Evolutionary conservation across 2,888 invertebrate genomes (phyloP).

Genomic region (Harpagoxenus sublaevis): DNA sequence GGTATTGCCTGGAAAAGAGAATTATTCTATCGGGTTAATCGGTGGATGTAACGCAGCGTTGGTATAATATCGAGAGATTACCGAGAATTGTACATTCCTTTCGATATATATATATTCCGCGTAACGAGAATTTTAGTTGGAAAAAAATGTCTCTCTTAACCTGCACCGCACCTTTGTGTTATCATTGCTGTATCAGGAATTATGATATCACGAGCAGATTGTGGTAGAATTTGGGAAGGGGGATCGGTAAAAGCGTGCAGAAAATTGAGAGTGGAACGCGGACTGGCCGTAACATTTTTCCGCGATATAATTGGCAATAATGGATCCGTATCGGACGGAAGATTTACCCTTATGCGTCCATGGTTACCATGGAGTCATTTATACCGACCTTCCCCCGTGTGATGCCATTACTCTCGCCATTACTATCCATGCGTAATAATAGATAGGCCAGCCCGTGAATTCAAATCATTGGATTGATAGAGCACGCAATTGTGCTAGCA

Average conservation of each 20-base stretch:
- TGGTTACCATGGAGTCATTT: slow-evolving; percentile 57
- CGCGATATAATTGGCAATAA: slow-evolving; percentile 74
- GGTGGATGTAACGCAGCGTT: slow-evolving; percentile 7
- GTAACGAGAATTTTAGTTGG: slow-evolving; percentile 27
- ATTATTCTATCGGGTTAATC: slow-evolving; percentile 50
- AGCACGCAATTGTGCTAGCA: slow-evolving; percentile 67
- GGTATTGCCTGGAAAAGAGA: slow-evolving; percentile 24
- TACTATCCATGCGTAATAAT: slow-evolving; percentile 69
- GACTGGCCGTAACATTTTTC: slow-evolving; percentile 8
- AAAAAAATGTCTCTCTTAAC: slow-evolving; percentile 20
- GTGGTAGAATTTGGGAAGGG: neutral
- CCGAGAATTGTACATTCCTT: neutral
- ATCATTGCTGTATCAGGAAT: slow-evolving; percentile 15
- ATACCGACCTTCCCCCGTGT: slow-evolving; percentile 7
- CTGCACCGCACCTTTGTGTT: neutral
- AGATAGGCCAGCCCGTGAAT: slow-evolving; percentile 57
- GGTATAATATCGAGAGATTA: slow-evolving; percentile 31
- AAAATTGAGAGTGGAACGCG: neutral
- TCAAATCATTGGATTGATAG: slow-evolving; percentile 68
- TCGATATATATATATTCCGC: slow-evolving; percentile 33
- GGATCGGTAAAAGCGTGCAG: neutral
- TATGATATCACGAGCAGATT: slow-evolving; percentile 29
- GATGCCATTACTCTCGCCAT: slow-evolving; percentile 60
- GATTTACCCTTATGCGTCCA: slow-evolving; percentile 72
- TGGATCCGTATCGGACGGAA: slow-evolving; percentile 63